phyloP scores from a whole-genome alignment of 2,113 vertebrate genomes.

The Catharus bicknelli region DNA sequence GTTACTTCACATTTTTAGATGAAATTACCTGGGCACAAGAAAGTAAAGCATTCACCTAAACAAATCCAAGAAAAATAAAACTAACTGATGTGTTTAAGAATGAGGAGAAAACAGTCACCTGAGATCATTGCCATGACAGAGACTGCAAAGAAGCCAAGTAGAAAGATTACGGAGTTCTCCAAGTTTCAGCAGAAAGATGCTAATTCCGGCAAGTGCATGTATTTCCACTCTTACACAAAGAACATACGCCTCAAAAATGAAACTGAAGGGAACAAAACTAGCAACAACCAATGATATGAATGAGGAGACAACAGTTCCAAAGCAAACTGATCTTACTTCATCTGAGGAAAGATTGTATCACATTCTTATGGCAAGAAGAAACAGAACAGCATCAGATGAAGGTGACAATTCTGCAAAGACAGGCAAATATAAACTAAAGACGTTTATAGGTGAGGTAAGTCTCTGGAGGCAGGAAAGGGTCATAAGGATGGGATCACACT shows the following conservation, averaged over 20 bases:
- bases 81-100: not conserved
- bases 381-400: not conserved
- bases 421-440: accelerated
- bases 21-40: not conserved
- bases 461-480: not conserved
- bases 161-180: not conserved
- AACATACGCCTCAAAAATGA: not conserved
- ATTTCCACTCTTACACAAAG: not conserved
- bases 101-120: not conserved
- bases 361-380: not conserved
- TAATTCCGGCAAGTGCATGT: accelerated
- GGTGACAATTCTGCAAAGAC: not conserved
- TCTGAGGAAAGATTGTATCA: not conserved
- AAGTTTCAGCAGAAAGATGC: not conserved
- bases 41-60: not conserved
- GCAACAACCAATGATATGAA: not conserved
- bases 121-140: not conserved
- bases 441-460: not conserved
- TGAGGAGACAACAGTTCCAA: not conserved
- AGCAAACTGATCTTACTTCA: not conserved
- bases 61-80: not conserved
- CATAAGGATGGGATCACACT: not conserved
- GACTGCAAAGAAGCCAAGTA: not conserved
- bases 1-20: not conserved
- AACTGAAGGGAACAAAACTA: not conserved